Evolutionary conservation across 2,888 invertebrate species (phyloP).

Genomic region (Cordylochernes scorpioides): DNA sequence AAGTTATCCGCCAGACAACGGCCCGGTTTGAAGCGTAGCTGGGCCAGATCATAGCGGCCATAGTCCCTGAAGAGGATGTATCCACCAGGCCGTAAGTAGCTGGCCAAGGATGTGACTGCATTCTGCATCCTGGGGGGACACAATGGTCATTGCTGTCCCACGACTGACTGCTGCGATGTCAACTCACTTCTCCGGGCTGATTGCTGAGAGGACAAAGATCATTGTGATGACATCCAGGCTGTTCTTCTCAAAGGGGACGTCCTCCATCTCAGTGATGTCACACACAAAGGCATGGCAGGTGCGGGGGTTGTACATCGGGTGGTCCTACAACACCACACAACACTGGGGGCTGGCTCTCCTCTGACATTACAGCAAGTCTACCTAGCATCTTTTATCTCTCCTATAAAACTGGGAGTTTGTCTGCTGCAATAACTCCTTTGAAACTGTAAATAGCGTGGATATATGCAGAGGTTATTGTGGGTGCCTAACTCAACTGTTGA

Average conservation of each 20-base stretch:
- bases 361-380: too few species aligned
- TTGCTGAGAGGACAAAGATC: constrained; percentile 82
- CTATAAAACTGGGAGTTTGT: too few species aligned
- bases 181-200: constrained; percentile 56
- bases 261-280: constrained; percentile 44
- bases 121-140: constrained; percentile 31
- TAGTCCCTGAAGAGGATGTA: constrained; percentile 81
- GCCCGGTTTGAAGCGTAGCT: constrained; percentile 72
- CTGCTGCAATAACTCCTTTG: too few species aligned
- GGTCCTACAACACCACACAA: constrained; percentile 1
- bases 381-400: too few species aligned
- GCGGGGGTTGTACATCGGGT: not conserved
- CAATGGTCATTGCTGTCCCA: not conserved
- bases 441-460: too few species aligned
- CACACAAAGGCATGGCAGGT: constrained; percentile 67
- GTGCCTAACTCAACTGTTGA: too few species aligned
- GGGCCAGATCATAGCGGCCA: constrained; percentile 81
- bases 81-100: constrained; percentile 75
- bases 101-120: constrained; percentile 39
- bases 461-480: too few species aligned
- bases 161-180: too few species aligned
- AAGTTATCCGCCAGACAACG: constrained; percentile 73
- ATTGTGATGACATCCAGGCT: constrained; percentile 61
- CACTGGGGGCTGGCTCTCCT: too few species aligned
- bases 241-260: constrained; percentile 25